These are phyloP conservation scores for Zosterops lateralis DNA, from an alignment of 2,113 vertebrate species.

Conservation along the genomic window DNA sequence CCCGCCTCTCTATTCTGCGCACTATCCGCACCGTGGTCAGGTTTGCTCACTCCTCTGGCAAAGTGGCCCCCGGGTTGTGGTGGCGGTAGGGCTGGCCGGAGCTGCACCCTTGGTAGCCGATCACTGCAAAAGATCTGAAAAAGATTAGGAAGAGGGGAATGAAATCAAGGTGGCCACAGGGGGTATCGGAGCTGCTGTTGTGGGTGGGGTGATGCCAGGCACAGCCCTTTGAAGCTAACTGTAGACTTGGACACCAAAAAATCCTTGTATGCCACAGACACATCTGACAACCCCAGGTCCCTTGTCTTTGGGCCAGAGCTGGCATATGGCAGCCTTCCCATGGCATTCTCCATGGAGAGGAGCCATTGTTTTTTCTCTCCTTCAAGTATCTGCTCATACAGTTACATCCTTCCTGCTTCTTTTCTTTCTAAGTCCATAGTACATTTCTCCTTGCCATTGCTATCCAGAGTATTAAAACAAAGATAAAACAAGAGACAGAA, in stretches of 20 bases:
- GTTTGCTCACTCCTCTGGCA: no score
- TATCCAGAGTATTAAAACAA: neutral
- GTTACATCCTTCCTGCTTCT: neutral
- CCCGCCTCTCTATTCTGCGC: no score
- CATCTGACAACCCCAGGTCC: neutral
- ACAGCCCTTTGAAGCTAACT: neutral
- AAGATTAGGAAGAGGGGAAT: neutral
- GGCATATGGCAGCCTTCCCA: neutral
- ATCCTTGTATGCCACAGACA: fast-evolving
- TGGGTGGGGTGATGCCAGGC: neutral
- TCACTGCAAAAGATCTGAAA: neutral
- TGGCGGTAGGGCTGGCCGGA: no score
- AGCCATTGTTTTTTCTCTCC: neutral
- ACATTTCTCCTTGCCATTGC: neutral
- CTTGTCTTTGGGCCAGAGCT: neutral
- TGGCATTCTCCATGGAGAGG: neutral
- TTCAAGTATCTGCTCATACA: neutral
- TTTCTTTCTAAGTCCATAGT: neutral
- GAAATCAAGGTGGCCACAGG: neutral
- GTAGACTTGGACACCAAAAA: neutral
- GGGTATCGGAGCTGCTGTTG: neutral
- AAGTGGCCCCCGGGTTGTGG: no score
- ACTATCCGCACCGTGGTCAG: no score
- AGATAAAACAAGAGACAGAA: neutral
- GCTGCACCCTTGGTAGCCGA: no score